Base-by-base conservation (phyloP, 1,140 invertebrate species). In the Temnothorax longispinosus region DNA sequence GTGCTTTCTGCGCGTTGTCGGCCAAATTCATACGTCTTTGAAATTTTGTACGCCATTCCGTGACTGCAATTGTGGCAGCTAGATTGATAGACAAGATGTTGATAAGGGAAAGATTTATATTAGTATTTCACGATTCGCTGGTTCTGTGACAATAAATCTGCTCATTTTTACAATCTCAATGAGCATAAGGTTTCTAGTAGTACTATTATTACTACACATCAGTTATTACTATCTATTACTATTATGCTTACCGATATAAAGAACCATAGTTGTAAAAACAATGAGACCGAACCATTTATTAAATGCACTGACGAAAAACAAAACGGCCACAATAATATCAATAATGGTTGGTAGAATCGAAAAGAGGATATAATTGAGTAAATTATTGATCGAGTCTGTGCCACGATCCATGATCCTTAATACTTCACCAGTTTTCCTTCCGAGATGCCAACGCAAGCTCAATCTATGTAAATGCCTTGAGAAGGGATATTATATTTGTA, bases 31-130 rank as follows among this genome's bases (percentile, higher is more conserved):
- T 99, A 18, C 97, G 96, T 47, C 99, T 96, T 91, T 99, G 97
- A 94, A 97, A 99, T 94, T 99, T 99, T 0, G 98, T 99, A 52
- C 99, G 96, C 99, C 99, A 99, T 95, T 99, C 99, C 1, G 99
- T 99, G 27, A 99, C 96, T 10, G 95, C 93, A 91, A 99, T 97
- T 11, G 99, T 99, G 18, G 97, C 96, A 92, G 96, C 98, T 99
- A 58, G 58, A 60, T 76, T 56, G 32, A 65, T 4, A 84, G 32
- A 86, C 27, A 74, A 67, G 62, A 54, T 47, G 64, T 65, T 58
- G 56, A 8, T 15, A 15, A 47, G 3, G 13, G 2, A 32, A 21
- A 56, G 2, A 52, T 18, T 32, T 50, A 38, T 54, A 62, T 69
- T n/a, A 64, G 41, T 58, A 87, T 56, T 41, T 76, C 13, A 1